These are phyloP conservation scores for Dromiciops gliroides DNA, from an alignment of 2,113 vertebrate species.

Conservation along the genomic window DNA sequence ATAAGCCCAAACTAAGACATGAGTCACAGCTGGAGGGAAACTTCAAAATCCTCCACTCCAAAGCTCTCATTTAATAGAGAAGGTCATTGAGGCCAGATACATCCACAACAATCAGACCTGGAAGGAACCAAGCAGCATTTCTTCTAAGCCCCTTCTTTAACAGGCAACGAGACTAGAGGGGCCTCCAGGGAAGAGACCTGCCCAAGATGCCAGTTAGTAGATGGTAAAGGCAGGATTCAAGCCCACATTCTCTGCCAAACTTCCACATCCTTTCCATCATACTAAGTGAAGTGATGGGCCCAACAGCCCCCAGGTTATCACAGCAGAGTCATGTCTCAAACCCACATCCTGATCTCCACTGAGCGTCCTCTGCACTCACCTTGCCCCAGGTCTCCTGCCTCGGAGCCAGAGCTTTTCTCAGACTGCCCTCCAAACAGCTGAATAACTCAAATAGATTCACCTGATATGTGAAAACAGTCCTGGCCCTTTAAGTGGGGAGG, in stretches of 20 bases:
- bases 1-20: background rate
- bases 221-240: background rate
- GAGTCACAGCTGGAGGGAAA: background rate
- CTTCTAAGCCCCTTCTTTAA: background rate
- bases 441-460: background rate
- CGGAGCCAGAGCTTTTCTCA: background rate
- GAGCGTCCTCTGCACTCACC: background rate
- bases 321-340: background rate
- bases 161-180: background rate
- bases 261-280: background rate
- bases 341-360: background rate
- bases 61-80: background rate
- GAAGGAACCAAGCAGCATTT: background rate
- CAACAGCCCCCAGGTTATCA: too few species aligned
- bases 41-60: background rate
- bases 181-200: background rate
- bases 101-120: background rate
- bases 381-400: background rate
- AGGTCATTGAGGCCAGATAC: background rate
- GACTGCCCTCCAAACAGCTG: background rate
- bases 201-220: background rate
- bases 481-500: background rate
- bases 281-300: background rate
- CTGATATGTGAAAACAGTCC: background rate
- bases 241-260: background rate